Evolutionary conservation across 2,888 invertebrate genomes (phyloP), one percentile per base, ranked within the genome.

Genomic region (Folsomia candida): DNA sequence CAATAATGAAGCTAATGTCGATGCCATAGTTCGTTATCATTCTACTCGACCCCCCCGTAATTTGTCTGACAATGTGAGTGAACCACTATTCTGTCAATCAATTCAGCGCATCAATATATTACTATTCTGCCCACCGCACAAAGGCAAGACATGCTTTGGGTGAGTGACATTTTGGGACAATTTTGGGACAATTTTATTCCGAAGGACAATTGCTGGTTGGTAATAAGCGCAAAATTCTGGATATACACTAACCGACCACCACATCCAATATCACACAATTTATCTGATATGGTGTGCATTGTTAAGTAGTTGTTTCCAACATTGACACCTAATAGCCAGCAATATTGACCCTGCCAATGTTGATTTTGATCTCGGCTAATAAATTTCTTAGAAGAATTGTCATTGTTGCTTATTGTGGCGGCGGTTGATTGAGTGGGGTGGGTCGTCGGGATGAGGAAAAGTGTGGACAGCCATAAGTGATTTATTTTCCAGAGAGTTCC

Each of bases 381-480:
- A 54, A 54, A 54, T n/a, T 6, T 54, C 54, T n/a, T 6, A 37
- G 37, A 37, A 37, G 37, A 37, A 37, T 54, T 54, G 22, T 54
- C 54, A 20, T 26, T 27, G 18, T 25, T 60, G 3, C 25, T 6
- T 60, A 60, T 27, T 26, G 14, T 60, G 11, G 27, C 25, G 28
- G 62, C 27, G 37, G 28, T 27, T 11, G n/a, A 37, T 2, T 20
- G 3, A 37, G 20, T n/a, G n/a, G n/a, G n/a, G n/a, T n/a, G n/a
- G n/a, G n/a, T n/a, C n/a, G n/a, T n/a, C 60, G 47, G 47, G 63
- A 68, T 54, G 66, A 28, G 69, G 69, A 75, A 65, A 68, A 71
- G 76, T 76, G 76, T 72, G 71, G 76, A 76, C 76, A 73, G 72
- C 70, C 70, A 76, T 71, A 73, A 73, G 76, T 73, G 76, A 76